phyloP scores from a whole-genome alignment of 2,797 vertebrate species.

The Neopelma chrysocephalum region DNA sequence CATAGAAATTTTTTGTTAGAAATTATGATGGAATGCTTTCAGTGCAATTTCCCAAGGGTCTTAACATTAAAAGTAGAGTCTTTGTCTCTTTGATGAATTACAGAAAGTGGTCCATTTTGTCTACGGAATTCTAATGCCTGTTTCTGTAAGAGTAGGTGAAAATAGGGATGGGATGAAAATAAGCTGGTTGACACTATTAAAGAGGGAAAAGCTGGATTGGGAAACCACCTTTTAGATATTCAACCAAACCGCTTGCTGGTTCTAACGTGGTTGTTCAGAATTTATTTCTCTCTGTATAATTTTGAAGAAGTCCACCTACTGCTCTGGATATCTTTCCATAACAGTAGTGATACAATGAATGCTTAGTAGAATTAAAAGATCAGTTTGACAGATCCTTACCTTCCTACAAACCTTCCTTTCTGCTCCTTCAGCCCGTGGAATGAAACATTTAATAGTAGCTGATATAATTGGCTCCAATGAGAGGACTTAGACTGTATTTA shows the following conservation, averaged over 20 bases:
- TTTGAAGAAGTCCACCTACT: background rate
- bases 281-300: background rate
- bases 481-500: background rate
- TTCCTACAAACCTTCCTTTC: background rate
- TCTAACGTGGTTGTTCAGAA: background rate
- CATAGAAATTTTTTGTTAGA: background rate
- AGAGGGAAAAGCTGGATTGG: background rate
- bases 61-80: background rate
- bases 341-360: background rate
- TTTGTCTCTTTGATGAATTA: background rate
- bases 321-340: background rate
- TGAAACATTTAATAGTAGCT: background rate
- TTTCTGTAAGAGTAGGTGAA: background rate
- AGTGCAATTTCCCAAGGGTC: background rate
- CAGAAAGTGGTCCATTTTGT: background rate
- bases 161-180: background rate
- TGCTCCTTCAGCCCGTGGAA: background rate
- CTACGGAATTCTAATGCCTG: background rate
- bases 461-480: background rate
- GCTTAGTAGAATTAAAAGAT: background rate
- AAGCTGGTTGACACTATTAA: background rate
- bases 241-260: background rate
- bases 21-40: background rate
- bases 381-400: background rate
- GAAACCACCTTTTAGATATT: background rate